Evolutionary conservation across 2,797 vertebrate species (phyloP).

Genomic region (Eulemur coronatus): DNA sequence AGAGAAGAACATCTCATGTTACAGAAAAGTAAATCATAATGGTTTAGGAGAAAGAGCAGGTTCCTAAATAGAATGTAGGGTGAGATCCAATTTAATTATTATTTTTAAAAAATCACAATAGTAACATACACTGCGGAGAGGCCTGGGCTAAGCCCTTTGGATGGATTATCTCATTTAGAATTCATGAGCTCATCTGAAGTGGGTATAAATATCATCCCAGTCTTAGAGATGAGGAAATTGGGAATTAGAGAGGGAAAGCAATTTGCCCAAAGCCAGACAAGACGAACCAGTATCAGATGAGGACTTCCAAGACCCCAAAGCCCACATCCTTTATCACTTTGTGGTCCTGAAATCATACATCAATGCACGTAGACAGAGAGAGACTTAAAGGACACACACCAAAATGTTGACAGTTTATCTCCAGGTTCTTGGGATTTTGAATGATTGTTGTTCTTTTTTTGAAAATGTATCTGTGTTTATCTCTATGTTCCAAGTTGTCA

Average conservation of each 20-base stretch:
- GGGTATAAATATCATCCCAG: background rate
- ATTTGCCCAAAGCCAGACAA: background rate
- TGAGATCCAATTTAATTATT: background rate
- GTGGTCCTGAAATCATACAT: background rate
- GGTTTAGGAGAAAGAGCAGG: background rate
- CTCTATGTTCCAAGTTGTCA: background rate
- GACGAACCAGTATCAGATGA: background rate
- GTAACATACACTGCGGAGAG: background rate
- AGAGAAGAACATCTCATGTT: background rate
- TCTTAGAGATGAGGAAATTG: background rate
- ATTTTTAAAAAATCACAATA: background rate
- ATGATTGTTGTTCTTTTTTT: background rate
- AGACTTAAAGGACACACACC: background rate
- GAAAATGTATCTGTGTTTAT: background rate
- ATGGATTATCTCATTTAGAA: background rate
- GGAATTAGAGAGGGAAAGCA: background rate
- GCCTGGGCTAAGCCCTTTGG: background rate
- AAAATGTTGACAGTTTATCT: background rate
- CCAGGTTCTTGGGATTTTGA: background rate
- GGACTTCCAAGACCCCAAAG: background rate
- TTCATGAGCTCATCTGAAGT: background rate
- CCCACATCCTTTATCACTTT: background rate
- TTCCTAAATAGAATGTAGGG: background rate
- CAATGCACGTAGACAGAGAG: background rate
- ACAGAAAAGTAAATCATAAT: background rate